A percentile compares a stretch with the other conserved stretches of the same genome.
These are phyloP conservation scores for Nemopilema nomurai DNA, from an alignment of 30 jellyfish, hydroid and myxozoan genomes.

Conservation along the genomic window DNA sequence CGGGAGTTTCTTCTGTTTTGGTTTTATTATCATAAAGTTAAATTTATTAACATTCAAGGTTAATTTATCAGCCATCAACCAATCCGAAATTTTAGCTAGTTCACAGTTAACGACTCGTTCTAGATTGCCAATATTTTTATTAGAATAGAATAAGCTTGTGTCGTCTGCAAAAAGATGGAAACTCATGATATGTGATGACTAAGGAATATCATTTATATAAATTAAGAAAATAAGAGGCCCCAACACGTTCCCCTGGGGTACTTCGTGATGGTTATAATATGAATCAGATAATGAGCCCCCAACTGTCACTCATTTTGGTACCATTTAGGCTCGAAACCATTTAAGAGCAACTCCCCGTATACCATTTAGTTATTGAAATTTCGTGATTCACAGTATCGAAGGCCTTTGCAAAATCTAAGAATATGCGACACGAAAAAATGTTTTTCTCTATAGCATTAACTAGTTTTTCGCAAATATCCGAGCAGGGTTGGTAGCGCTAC, in stretches of 20 bases:
- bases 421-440: conserved; percentile 26
- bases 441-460: conserved; percentile 31
- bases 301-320: conserved; percentile 3
- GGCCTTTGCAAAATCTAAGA: conserved; percentile 44
- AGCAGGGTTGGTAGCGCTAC: conserved; percentile 19
- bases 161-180: conserved; percentile 59
- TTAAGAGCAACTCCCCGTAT: conserved; percentile 4
- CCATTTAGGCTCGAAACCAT: conserved; percentile 29
- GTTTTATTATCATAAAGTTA: conserved; percentile 25
- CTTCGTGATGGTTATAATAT: conserved; percentile 17
- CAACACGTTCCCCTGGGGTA: conserved; percentile 43
- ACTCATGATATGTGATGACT: conserved; percentile 6
- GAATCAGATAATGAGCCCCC: conserved; percentile 14
- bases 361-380: conserved; percentile 14
- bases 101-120: conserved; percentile 17
- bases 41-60: conserved; percentile 32
- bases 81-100: conserved; percentile 29
- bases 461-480: conserved; percentile 12
- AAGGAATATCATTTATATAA: conserved; percentile 35
- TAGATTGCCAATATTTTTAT: conserved; percentile 3
- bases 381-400: conserved; percentile 45
- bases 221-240: conserved; percentile 39
- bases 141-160: conserved; percentile 41
- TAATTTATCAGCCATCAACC: conserved; percentile 45
- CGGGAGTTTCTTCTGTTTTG: conserved; percentile 25